Base-by-base conservation (phyloP, 1,140 invertebrate species). In the Lepidotrigona ventralis region DNA sequence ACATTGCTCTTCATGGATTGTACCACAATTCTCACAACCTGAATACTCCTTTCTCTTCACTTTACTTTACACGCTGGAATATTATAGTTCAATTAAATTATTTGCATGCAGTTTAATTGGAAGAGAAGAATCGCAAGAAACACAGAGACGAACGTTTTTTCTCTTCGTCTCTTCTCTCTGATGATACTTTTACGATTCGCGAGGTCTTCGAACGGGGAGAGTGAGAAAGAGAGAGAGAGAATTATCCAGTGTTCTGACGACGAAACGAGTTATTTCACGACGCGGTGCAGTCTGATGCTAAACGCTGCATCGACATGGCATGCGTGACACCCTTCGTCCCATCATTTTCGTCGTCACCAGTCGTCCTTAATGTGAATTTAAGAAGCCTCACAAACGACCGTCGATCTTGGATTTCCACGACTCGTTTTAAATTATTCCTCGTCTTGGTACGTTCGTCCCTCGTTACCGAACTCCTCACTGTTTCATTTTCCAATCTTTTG, bases 361-460 rank as follows among this genome's bases (percentile, higher is more conserved):
- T 58, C 72, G 54, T 74, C 72, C 72, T 74, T 74, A 74, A 74
- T 74, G 72, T 14, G 72, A 74, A 74, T 74, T 74, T 74, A 74
- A 74, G 72, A 74, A 74, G 54, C 72, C 11, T 54, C 29, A n/a
- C 54, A 58, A 74, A 74, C 72, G 54, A 74, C 54, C 72, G 54
- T 58, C 72, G 72, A 74, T 74, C 54, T 6, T 12, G 72, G 6
- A 74, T 74, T 74, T 74, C 72, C 72, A 74, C 58, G 19, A 39
- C 72, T 74, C 72, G 54, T 74, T 74, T 74, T 23, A 58, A 58
- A 58, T 74, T 74, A 74, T 74, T 74, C 54, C 21, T 74, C 54
- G 39, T 51, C 46, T n/a, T 51, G 39, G 33, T 69, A 69, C 71
- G n/a, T 21, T 15, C 26, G 21, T 54, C n/a, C 54, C 69, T 26